Evolutionary conservation across 2,888 invertebrate species (phyloP), one percentile per base, ranked within the genome.

Genomic region (Endotricha flammealis): DNA sequence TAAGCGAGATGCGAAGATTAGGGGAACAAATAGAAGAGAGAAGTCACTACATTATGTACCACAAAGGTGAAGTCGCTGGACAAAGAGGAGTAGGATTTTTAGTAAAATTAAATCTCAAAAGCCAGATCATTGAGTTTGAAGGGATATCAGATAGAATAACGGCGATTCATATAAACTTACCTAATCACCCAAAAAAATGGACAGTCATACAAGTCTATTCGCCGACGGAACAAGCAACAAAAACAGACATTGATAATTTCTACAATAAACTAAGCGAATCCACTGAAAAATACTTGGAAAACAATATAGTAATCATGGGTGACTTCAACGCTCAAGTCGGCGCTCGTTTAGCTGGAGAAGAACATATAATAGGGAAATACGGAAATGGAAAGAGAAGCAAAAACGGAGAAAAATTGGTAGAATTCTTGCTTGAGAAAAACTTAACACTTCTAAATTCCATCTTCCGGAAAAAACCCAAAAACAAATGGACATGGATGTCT

Each of bases 41-140:
- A 30, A 3, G 30, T 2, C 29, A 46, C 4, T 46, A 39, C 23
- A 38, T 46, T 6, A 12, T 46, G 0, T 44, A 28, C 11, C 40
- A 47, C 14, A 41, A 27, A 2, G 22, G 22, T 7, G 29, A 14
- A 12, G 17, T 12, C 1, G 22, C 24, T 0, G 42, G 44, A 7
- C 22, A 14, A 25, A 24, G 41, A 24, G 47, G 40, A 27, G 44
- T 47, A 4, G 45, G 42, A 8, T 45, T 41, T 9, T 5, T 29
- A 8, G n/a, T 29, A 2, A 29, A 29, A 8, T 12, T n/a, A 3
- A 13, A 3, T 3, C 10, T 25, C 1, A 13, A n/a, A 8, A 29
- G 14, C 3, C 9, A 13, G 8, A 14, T 29, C 1, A 14, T 14
- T 1, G 13, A 4, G n/a, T 29, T 29, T 9, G 9, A n/a, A 13